Base-by-base conservation (phyloP, 2,113 vertebrate species). In the Sorex araneus region DNA sequence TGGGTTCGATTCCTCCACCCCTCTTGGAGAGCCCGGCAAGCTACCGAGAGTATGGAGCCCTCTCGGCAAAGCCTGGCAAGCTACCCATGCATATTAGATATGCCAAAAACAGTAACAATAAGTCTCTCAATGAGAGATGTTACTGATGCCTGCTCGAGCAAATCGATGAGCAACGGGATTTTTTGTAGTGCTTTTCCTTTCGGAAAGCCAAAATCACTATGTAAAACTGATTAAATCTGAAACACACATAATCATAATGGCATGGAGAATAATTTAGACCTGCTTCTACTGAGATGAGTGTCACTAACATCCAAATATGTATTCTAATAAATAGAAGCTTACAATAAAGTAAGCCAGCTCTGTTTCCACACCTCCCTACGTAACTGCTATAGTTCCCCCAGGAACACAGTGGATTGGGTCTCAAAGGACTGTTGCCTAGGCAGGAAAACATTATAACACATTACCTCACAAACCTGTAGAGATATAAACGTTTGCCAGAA, bases 391-490 rank as follows among this genome's bases (percentile, higher is more conserved):
- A 75, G 45, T n/a, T 96, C 95, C 84, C 71, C 34, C 6, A 34
- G 91, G 95, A 93, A 83, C 34, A 85, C 21, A 83, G 60, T 54
- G 66, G 28, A 66, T 6, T 89, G 66, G 6, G 15, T 94, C 95
- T 77, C 91, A n/a, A 50, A 0, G 4, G 89, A 32, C 84, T 50
- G 84, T 94, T 90, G 91, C 95, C 85, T 92, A 93, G 86, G 81
- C 77, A 93, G 93, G 92, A 81, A 87, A 92, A 94, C 86, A 91
- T 43, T n/a, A 96, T 76, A 82, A 93, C 66, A 84, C 84, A 93
- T 91, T 90, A 96, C 94, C 34, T 96, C 91, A 93, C 74, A 91
- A 85, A 78, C 87, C 90, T 94, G 28, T 84, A 84, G 74, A 92
- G 84, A 89, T 18, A 15, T 77, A 79, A 85, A 63, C 12, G 25